A percentile compares a stretch with the other conserved stretches of the same genome.
Evolutionary conservation across 2,113 vertebrate species (phyloP).

Genomic region (Asarcornis scutulata): DNA sequence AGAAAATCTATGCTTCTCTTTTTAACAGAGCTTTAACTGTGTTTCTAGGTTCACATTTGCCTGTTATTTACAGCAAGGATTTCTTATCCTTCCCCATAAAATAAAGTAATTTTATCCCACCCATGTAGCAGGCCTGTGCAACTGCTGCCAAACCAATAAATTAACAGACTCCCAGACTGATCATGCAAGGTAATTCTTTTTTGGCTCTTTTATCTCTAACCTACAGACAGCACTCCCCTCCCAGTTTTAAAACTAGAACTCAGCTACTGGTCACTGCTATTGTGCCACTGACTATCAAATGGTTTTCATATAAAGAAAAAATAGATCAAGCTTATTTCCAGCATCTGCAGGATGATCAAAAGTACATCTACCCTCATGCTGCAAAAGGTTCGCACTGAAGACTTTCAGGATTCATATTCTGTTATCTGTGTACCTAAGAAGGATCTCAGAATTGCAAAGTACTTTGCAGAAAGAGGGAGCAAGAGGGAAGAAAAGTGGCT

Average conservation of each 20-base stretch:
- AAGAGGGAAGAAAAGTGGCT: not conserved
- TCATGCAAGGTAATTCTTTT: not conserved
- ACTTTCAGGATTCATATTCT: not conserved
- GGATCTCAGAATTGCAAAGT: not conserved
- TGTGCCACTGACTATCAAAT: not conserved
- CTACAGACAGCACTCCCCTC: not conserved
- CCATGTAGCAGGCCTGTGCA: not conserved
- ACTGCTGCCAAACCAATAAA: not conserved
- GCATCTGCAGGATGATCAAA: not conserved
- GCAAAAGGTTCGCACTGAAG: accelerated
- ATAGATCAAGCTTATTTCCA: not conserved
- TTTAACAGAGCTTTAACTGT: not conserved
- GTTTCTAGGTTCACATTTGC: not conserved
- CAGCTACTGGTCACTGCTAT: accelerated
- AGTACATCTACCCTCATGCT: not conserved
- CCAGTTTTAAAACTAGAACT: not conserved
- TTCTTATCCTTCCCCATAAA: not conserved
- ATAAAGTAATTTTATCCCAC: not conserved
- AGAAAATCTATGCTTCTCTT: not conserved
- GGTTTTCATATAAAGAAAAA: not conserved
- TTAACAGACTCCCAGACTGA: not conserved
- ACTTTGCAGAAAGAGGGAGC: not conserved
- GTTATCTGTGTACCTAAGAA: not conserved
- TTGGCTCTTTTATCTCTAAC: not conserved
- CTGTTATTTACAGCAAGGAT: not conserved